Percentiles rank a stretch among this genome's conserved stretches.
phyloP scores from a whole-genome alignment of 2,888 invertebrate genomes.

The Noctua comes region DNA sequence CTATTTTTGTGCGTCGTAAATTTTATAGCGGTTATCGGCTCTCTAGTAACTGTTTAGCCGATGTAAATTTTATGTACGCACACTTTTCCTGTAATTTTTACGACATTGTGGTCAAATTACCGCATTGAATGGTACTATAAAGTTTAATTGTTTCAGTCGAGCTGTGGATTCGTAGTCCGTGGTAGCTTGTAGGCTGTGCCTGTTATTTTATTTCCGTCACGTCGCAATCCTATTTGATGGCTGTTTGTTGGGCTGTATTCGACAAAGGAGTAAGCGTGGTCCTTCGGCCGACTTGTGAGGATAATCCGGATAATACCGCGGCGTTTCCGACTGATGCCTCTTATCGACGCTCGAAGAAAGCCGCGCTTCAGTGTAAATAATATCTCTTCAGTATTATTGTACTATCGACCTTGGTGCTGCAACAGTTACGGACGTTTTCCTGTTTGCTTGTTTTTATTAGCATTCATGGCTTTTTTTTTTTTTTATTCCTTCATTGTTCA shows the following conservation, averaged over 20 bases:
- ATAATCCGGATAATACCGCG: conserved; percentile 83
- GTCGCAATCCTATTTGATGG: conserved; percentile 70
- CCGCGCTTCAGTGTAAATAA: conserved; percentile 72
- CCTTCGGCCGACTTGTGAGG: conserved; percentile 78
- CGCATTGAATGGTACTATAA: conserved; percentile 39
- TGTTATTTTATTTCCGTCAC: conserved; percentile 56
- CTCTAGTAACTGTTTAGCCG: conserved; percentile 59
- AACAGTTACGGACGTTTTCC: conserved; percentile 34
- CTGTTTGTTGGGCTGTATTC: conserved; percentile 72
- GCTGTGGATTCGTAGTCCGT: conserved; percentile 40
- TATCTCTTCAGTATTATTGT: conserved; percentile 68
- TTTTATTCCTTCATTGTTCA: conserved; percentile 32
- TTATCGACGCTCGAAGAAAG: conserved; percentile 73
- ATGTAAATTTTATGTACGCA: conserved; percentile 60
- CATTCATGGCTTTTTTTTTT: no score
- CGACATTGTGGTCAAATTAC: conserved; percentile 54
- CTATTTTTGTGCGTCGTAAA: conserved; percentile 67
- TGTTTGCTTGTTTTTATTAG: conserved; percentile 47
- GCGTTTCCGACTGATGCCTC: conserved; percentile 76
- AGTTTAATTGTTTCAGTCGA: conserved; percentile 43
- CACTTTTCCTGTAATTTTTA: conserved; percentile 60
- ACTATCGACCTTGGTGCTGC: conserved; percentile 49
- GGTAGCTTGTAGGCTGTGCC: conserved; percentile 16
- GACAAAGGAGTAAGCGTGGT: conserved; percentile 74
- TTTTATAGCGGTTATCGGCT: conserved; percentile 60